A percentile compares a stretch with the other conserved stretches of the same genome.
phyloP scores from a whole-genome alignment of 2,797 vertebrate species.

The Psittacula derbiana region DNA sequence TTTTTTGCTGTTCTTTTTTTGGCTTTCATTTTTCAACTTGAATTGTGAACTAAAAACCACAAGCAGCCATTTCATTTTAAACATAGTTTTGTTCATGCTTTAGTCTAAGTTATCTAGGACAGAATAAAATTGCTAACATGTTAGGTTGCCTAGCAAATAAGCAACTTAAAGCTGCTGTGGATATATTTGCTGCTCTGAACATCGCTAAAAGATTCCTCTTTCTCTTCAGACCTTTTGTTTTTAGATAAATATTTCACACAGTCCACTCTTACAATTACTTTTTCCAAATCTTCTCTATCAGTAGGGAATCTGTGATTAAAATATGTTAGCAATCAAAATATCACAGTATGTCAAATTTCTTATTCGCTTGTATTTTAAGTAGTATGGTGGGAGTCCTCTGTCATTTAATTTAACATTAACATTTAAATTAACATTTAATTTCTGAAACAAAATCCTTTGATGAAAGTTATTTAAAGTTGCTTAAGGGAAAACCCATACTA shows the following conservation, averaged over 20 bases:
- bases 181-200: neutral
- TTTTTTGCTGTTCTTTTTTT: neutral
- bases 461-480: slow-evolving; percentile 5
- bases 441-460: neutral
- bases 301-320: neutral
- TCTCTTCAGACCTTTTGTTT: neutral
- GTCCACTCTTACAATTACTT: neutral
- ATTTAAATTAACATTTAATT: neutral
- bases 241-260: neutral
- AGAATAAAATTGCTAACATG: neutral
- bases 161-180: neutral
- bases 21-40: neutral
- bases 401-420: neutral
- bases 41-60: neutral
- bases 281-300: neutral
- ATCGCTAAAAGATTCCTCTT: neutral
- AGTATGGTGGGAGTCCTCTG: neutral
- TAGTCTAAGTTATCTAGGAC: neutral
- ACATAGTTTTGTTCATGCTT: neutral
- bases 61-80: neutral
- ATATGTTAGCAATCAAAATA: neutral
- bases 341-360: neutral
- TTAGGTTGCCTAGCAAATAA: neutral
- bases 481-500: neutral
- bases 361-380: neutral